phyloP scores from a whole-genome alignment of 2,888 invertebrate genomes.

The Nesidiocoris tenuis region DNA sequence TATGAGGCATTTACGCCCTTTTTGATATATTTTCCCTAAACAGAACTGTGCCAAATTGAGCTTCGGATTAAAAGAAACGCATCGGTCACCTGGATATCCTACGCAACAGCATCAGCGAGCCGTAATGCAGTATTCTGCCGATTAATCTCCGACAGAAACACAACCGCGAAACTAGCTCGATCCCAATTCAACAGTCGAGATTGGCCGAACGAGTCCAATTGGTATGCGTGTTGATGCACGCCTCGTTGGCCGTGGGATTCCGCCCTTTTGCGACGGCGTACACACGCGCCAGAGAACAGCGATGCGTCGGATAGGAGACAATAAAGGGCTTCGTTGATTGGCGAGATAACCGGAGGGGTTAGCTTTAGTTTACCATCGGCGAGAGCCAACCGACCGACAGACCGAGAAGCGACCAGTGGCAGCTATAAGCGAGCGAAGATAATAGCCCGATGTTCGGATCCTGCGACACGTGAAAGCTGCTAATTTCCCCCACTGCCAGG shows the following conservation, averaged over 20 bases:
- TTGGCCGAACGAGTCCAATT: background rate
- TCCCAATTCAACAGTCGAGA: background rate
- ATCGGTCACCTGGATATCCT: too few relatives aligned
- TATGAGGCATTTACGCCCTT: too few relatives aligned
- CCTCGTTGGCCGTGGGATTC: background rate
- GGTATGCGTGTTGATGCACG: background rate
- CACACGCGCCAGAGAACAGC: background rate
- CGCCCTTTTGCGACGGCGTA: background rate
- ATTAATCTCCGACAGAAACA: too few relatives aligned
- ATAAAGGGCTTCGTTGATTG: background rate
- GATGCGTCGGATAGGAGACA: background rate
- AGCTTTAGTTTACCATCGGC: too few relatives aligned
- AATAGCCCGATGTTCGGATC: constrained; percentile 43
- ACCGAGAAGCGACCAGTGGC: too few relatives aligned
- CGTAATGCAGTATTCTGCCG: too few relatives aligned
- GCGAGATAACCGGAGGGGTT: background rate
- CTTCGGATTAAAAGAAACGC: too few relatives aligned
- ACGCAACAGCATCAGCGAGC: too few relatives aligned
- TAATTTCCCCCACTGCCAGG: constrained; percentile 48
- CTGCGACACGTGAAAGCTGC: constrained; percentile 51
- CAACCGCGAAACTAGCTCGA: too few relatives aligned
- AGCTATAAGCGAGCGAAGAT: background rate
- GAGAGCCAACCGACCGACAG: background rate
- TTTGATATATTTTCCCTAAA: too few relatives aligned
- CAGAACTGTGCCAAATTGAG: too few relatives aligned